Evolutionary conservation across 2,797 vertebrate species (phyloP).

Genomic region (Thalassophryne amazonica): DNA sequence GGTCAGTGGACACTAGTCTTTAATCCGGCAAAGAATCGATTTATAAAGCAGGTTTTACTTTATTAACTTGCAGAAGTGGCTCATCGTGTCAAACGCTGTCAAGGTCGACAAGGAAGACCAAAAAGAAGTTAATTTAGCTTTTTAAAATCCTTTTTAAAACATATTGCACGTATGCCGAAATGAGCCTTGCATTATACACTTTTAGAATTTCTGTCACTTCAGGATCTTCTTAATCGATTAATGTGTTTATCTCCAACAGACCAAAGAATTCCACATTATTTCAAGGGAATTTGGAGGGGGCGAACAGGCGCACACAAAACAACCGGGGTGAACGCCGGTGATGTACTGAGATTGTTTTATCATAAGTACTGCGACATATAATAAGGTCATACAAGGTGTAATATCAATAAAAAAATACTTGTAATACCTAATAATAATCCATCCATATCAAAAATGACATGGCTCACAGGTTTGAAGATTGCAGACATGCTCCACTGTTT

Average conservation of each 20-base stretch:
- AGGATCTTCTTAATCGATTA: too few species aligned
- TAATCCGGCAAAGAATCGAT: background rate
- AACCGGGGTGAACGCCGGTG: too few species aligned
- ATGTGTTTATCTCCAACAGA: accelerated
- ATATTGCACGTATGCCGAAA: background rate
- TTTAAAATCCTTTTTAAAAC: background rate
- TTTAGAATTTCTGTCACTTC: accelerated
- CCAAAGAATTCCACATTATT: background rate
- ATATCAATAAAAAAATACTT: background rate
- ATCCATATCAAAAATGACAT: conserved; percentile 95
- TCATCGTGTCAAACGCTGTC: accelerated
- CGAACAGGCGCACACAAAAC: too few species aligned
- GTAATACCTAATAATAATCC: conserved; percentile 87
- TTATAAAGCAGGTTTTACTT: accelerated
- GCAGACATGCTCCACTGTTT: conserved; percentile 17
- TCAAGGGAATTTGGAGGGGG: background rate
- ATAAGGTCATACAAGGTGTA: too few species aligned
- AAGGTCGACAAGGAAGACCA: too few species aligned
- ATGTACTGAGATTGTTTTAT: background rate
- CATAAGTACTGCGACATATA: accelerated
- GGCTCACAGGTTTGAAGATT: conserved; percentile 73
- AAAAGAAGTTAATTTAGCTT: too few species aligned
- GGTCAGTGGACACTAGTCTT: accelerated
- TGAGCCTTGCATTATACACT: accelerated
- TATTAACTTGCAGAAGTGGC: background rate